Conservation (phyloP, 1,140 invertebrate genomes). For the Plodia interpunctella region DNA sequence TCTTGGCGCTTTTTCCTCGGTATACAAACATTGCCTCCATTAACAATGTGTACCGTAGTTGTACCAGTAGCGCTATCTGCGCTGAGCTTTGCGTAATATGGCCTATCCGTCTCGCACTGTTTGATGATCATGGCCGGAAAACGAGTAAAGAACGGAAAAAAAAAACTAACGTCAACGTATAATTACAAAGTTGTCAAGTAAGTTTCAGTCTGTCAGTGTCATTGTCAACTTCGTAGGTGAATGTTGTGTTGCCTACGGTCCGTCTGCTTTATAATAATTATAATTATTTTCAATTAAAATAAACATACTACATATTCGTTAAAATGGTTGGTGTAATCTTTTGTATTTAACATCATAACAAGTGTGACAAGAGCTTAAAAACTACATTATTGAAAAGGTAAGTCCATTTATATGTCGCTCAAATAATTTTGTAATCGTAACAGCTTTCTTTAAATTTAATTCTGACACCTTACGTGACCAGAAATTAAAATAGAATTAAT, state of each 20-base stretch:
- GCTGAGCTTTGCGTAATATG: too few species aligned
- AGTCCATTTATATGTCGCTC: not conserved
- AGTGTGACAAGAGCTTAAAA: not conserved
- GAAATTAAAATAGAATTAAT: not conserved
- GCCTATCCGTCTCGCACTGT: too few species aligned
- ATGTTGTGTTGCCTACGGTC: not conserved
- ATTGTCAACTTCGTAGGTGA: not conserved
- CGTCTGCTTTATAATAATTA: not conserved
- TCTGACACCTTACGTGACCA: not conserved
- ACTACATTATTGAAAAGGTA: not conserved
- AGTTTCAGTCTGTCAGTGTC: not conserved
- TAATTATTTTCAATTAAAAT: not conserved
- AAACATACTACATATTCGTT: not conserved
- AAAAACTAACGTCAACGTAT: too few species aligned
- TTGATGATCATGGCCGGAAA: too few species aligned
- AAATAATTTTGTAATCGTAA: not conserved
- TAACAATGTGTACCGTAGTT: too few species aligned
- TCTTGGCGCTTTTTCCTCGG: too few species aligned
- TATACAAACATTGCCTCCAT: too few species aligned
- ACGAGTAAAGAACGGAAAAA: too few species aligned
- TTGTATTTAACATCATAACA: not conserved
- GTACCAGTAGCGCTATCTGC: too few species aligned
- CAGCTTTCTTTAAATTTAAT: constrained; percentile 1
- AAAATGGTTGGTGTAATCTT: not conserved
- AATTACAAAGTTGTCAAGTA: too few species aligned